Percentiles rank a stretch among this genome's conserved stretches.
phyloP scores from a whole-genome alignment of 2,888 invertebrate genomes.

The Ectobius pallidus region DNA sequence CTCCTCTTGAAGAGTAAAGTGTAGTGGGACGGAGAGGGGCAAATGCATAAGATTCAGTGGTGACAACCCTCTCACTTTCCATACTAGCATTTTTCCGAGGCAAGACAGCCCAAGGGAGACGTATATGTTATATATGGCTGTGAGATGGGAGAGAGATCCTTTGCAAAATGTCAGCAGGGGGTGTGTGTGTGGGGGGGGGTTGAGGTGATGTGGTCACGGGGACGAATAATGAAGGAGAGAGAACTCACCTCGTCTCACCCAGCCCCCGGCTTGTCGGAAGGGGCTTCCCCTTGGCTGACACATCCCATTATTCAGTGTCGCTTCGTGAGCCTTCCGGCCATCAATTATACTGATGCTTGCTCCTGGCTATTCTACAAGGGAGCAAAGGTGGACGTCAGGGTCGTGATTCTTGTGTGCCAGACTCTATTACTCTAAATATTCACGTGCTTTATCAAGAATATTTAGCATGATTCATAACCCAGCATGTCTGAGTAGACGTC shows the following conservation, averaged over 20 bases:
- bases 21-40: constrained; percentile 6
- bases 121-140: constrained; percentile 22
- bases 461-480: no score
- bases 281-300: constrained; percentile 39
- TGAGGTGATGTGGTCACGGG: constrained; percentile 13
- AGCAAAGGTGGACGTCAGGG: constrained; percentile 8
- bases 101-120: not conserved
- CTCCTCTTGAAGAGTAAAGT: constrained; percentile 2
- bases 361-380: not conserved
- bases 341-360: constrained; percentile 34
- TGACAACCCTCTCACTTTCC: constrained; percentile 38
- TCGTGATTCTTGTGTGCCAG: not conserved
- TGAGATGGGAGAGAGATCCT: constrained; percentile 33
- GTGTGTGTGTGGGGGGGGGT: constrained; percentile 22
- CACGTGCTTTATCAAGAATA: not conserved
- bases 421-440: not conserved
- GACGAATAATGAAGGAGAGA: constrained; percentile 34
- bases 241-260: constrained; percentile 33
- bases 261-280: constrained; percentile 3
- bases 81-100: constrained; percentile 7
- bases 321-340: constrained; percentile 36
- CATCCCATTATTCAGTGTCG: constrained; percentile 41
- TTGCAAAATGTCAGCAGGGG: constrained; percentile 34
- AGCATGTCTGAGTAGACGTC: no score
- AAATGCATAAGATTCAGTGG: constrained; percentile 31